Conservation (phyloP, 1,140 invertebrate species). For the Calephelis virginiensis region DNA sequence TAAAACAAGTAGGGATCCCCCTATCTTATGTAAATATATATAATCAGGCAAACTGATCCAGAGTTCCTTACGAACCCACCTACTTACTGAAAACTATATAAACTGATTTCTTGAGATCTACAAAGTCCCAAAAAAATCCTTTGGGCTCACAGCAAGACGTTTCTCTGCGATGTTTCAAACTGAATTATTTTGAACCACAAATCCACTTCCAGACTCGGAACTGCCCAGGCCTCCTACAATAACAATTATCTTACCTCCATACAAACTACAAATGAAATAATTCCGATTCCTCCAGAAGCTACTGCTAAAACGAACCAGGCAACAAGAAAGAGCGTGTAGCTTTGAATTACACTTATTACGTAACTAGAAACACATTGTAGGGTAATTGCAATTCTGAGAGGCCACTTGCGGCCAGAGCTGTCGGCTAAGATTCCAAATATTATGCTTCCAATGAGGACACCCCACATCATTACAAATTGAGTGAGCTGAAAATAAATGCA, state of each 20-base stretch:
- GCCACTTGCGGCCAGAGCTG: conserved; percentile 79
- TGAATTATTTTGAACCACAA: too few species aligned
- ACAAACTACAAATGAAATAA: conserved; percentile 70
- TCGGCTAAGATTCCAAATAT: conserved; percentile 86
- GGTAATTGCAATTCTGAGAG: conserved; percentile 81
- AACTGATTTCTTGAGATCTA: too few species aligned
- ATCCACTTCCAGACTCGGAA: too few species aligned
- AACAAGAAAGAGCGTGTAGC: conserved; percentile 83
- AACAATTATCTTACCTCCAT: conserved; percentile 58
- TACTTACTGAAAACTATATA: too few species aligned
- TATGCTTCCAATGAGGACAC: conserved; percentile 84
- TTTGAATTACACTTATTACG: conserved; percentile 80
- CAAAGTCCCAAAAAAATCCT: too few species aligned
- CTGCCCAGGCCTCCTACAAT: too few species aligned
- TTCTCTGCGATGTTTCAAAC: too few species aligned
- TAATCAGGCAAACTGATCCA: too few species aligned
- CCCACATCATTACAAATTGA: conserved; percentile 86
- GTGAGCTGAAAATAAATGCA: conserved; percentile 76
- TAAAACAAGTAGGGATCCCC: too few species aligned
- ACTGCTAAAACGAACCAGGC: conserved; percentile 84
- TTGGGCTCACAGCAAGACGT: too few species aligned
- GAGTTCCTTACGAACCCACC: too few species aligned
- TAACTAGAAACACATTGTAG: conserved; percentile 82
- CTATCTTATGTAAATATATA: too few species aligned
- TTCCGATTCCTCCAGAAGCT: conserved; percentile 80